These are phyloP conservation scores for Arvicola amphibius DNA, from an alignment of 2,797 vertebrate genomes.

Conservation along the genomic window DNA sequence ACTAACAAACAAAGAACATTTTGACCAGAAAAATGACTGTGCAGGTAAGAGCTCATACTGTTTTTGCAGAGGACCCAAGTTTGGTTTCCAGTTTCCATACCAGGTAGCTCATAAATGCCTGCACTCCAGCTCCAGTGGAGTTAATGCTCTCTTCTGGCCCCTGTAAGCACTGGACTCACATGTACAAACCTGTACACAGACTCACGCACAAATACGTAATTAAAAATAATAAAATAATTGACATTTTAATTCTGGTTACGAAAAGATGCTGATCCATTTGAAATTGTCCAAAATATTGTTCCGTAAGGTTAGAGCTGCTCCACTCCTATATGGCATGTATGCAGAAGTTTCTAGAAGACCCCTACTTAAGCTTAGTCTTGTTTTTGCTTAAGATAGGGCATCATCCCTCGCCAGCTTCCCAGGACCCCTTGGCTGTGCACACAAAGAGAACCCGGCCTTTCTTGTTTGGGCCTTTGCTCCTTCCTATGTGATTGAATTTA, in stretches of 20 bases:
- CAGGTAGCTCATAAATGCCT: not conserved
- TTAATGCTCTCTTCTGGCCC: not conserved
- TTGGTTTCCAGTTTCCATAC: not conserved
- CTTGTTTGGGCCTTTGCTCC: conserved; percentile 70
- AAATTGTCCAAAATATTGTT: not conserved
- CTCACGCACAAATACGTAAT: not conserved
- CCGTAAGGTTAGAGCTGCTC: not conserved
- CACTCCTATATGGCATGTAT: not conserved
- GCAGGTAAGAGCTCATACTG: not conserved
- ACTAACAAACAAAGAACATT: not conserved
- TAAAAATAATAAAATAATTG: not conserved
- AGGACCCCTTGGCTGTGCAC: conserved; percentile 67
- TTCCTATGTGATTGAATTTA: conserved; percentile 78
- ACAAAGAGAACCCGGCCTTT: conserved; percentile 70
- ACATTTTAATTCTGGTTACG: conserved; percentile 14
- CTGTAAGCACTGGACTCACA: not conserved
- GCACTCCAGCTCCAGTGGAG: not conserved
- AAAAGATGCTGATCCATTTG: not conserved
- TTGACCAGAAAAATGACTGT: not conserved
- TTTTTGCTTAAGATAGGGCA: not conserved
- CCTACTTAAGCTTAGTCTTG: not conserved
- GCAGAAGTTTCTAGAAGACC: conserved; percentile 25
- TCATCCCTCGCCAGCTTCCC: conserved; percentile 55
- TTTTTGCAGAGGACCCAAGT: not conserved
- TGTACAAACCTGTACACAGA: not conserved